A percentile compares a stretch with the other conserved stretches of the same genome.
These are phyloP conservation scores for Lindbergichthys nudifrons DNA, from an alignment of 2,797 vertebrate species.

Conservation along the genomic window DNA sequence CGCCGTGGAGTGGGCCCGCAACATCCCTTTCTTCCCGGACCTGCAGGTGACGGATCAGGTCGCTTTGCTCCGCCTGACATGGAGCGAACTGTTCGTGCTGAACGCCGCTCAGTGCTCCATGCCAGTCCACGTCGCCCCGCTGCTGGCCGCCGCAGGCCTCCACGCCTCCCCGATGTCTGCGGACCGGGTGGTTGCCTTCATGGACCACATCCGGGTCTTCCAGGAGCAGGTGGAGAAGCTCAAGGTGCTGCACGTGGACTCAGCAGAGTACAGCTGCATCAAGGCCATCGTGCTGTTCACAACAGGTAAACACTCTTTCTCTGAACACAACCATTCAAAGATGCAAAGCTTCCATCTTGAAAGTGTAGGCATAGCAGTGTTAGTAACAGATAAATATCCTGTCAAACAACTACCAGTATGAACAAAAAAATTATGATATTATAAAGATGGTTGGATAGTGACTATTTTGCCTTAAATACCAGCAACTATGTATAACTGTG, in stretches of 20 bases:
- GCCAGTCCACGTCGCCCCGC: constrained; percentile 95
- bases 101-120: constrained; percentile 97
- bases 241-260: constrained; percentile 95
- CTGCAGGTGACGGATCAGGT: constrained; percentile 98
- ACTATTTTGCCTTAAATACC: not conserved
- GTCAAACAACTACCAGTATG: not conserved
- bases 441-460: not conserved
- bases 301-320: constrained; percentile 85
- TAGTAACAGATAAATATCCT: not conserved
- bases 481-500: not conserved
- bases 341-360: not conserved
- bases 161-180: constrained; percentile 98
- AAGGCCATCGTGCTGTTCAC: constrained; percentile 98
- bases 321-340: not conserved
- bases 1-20: constrained; percentile 97
- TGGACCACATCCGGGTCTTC: constrained; percentile 99
- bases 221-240: constrained; percentile 99
- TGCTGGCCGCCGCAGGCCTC: constrained; percentile 94
- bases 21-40: constrained; percentile 98
- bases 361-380: not conserved
- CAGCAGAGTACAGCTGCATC: constrained; percentile 97
- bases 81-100: constrained; percentile 97
- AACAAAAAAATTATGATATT: not conserved
- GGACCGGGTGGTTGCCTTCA: constrained; percentile 97
- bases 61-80: constrained; percentile 94